phyloP scores from a whole-genome alignment of 2,888 invertebrate genomes.

The Callinectes sapidus region DNA sequence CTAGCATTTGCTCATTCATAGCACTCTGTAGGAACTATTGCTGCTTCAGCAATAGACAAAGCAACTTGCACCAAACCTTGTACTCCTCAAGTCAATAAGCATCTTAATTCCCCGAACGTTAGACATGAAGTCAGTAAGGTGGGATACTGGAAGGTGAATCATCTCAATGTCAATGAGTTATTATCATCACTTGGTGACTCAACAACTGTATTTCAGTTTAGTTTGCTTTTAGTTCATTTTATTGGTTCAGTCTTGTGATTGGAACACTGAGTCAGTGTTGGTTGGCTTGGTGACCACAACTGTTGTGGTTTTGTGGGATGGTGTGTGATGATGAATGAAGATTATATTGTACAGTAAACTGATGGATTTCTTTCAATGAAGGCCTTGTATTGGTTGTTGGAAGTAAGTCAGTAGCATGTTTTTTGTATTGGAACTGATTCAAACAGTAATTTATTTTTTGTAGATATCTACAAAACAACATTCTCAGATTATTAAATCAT shows the following conservation, averaged over 20 bases:
- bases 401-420: neutral
- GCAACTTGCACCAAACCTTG: constrained; percentile 24
- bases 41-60: constrained; percentile 28
- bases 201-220: neutral
- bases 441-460: neutral
- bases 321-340: neutral
- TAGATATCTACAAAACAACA: neutral
- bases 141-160: neutral
- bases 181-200: neutral
- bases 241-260: neutral
- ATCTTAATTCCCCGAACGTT: neutral
- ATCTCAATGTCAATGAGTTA: neutral
- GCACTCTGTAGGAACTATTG: constrained; percentile 21
- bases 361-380: neutral
- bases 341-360: neutral
- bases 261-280: neutral
- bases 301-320: neutral
- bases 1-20: constrained; percentile 32
- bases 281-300: constrained; percentile 6
- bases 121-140: neutral
- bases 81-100: neutral
- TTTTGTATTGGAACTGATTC: neutral
- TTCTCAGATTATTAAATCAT: neutral
- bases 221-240: neutral
- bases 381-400: constrained; percentile 14